phyloP scores from a whole-genome alignment of 2,797 vertebrate genomes.

The Toxotes lorentzi region DNA sequence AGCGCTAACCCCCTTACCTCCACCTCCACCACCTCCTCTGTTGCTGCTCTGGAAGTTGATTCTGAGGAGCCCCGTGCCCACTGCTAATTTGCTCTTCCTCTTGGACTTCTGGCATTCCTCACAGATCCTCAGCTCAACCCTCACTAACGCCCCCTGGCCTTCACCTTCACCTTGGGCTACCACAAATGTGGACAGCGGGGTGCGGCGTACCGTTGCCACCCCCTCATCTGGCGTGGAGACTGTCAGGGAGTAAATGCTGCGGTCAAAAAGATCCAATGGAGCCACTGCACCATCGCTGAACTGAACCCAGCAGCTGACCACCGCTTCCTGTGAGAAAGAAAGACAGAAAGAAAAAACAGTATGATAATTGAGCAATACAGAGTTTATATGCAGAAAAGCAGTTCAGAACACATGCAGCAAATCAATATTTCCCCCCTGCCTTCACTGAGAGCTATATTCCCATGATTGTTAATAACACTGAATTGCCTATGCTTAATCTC shows the following conservation, averaged over 20 bases:
- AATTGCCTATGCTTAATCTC: slow-evolving; percentile 52
- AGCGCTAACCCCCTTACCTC: slow-evolving; percentile 32
- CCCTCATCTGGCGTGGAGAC: slow-evolving; percentile 89
- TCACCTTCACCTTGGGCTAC: slow-evolving; percentile 86
- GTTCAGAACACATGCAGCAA: slow-evolving; percentile 31
- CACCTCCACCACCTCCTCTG: slow-evolving; percentile 49
- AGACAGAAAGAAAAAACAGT: neutral
- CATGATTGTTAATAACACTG: slow-evolving; percentile 51
- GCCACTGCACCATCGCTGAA: slow-evolving; percentile 92
- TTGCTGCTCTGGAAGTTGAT: slow-evolving; percentile 83
- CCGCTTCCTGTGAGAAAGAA: slow-evolving; percentile 88
- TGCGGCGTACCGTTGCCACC: slow-evolving; percentile 89
- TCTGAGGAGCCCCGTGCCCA: slow-evolving; percentile 84
- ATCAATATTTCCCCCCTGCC: slow-evolving; percentile 42
- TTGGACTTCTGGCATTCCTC: slow-evolving; percentile 95
- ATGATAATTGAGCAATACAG: neutral
- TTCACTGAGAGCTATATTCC: slow-evolving; percentile 14
- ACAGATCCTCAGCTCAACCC: slow-evolving; percentile 92
- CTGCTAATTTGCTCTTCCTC: slow-evolving; percentile 90
- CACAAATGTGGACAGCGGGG: slow-evolving; percentile 86
- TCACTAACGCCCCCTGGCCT: slow-evolving; percentile 85
- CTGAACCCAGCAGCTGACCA: slow-evolving; percentile 93
- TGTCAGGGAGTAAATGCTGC: slow-evolving; percentile 87
- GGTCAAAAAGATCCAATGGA: slow-evolving; percentile 91
- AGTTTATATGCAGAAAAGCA: slow-evolving; percentile 32